Base-by-base conservation (phyloP, 2,113 vertebrate genomes). In the Centropus bengalensis region DNA sequence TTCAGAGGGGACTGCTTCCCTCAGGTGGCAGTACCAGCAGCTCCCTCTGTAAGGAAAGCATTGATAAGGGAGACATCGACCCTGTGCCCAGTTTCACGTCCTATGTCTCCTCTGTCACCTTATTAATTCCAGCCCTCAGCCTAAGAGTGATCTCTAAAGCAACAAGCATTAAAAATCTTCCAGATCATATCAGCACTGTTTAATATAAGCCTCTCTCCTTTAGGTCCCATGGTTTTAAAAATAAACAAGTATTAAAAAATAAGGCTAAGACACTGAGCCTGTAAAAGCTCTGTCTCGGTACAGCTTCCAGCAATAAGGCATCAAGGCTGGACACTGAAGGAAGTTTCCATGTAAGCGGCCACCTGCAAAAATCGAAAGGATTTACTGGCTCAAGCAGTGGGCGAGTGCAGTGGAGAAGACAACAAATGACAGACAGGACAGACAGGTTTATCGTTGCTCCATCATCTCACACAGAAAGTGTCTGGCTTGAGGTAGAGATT, bases 161-260 rank as follows among this genome's bases (percentile, higher is more conserved):
- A 93, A 88, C 84, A 82, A 4, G 77, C 87, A 94, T 83, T 92
- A 96, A 88, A 88, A 91, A 91, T 80, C 62, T 54, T 92, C 52
- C 66, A 92, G 94, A 96, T 93, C 86, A n/a, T n/a, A 96, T 95
- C 83, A 94, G 69, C 51, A 45, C 70, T 87, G 74, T 85, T 96
- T 93, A 95, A 92, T 82, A 69, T 33, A 88, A 13, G 6, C 73
- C 54, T 68, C 86, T 74, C 76, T 91, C 74, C 55, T 90, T 69
- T 80, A 67, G 70, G 89, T 82, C 56, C 30, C 62, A 40, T 21
- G 27, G 54, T 59, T 94, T 93, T 76, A 82, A 96, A 97, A 94
- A 94, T 90, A 96, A 91, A 70, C 84, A 93, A 89, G 62, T 55
- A 77, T 91, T 95, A 89, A 62, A 94, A 93, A 94, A 70, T n/a